Evolutionary conservation across 2,113 vertebrate genomes (phyloP).

Genomic region (Nibea albiflora): DNA sequence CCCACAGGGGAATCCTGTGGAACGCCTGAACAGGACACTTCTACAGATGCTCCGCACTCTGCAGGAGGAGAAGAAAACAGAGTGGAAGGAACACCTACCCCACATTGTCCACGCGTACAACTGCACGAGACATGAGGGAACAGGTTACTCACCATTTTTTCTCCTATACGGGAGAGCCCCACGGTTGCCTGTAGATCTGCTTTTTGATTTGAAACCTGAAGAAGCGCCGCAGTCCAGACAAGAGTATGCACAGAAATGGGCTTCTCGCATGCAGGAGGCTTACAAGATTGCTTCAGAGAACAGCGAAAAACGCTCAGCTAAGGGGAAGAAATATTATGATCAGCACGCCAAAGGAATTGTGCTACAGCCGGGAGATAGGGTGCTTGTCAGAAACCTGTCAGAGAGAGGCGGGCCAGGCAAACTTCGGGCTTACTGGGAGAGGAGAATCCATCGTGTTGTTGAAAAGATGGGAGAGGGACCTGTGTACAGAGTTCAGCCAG

Average conservation of each 20-base stretch:
- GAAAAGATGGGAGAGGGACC: conserved; percentile 25
- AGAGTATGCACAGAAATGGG: conserved; percentile 17
- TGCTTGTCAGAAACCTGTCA: conserved; percentile 34
- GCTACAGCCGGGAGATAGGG: conserved; percentile 26
- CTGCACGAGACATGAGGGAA: conserved; percentile 7
- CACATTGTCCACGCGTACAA: conserved; percentile 23
- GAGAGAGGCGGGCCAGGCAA: conserved; percentile 27
- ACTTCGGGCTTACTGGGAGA: conserved; percentile 15
- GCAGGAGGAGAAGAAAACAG: background rate
- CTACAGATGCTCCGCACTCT: conserved; percentile 1
- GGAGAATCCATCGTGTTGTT: background rate
- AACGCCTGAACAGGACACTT: background rate
- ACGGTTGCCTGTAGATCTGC: too few species aligned
- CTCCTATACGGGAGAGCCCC: conserved; percentile 5
- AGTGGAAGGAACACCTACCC: background rate
- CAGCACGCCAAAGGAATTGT: too few species aligned
- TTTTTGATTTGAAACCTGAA: background rate
- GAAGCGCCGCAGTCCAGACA: background rate
- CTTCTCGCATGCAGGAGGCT: conserved; percentile 12
- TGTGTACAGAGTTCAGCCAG: conserved; percentile 17
- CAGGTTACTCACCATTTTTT: conserved; percentile 15
- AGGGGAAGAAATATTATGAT: too few species aligned
- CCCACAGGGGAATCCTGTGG: background rate
- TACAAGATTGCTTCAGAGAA: too few species aligned
- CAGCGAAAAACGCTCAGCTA: too few species aligned